Conservation (phyloP, 2,797 vertebrate genomes). For the Florisuga fusca region DNA sequence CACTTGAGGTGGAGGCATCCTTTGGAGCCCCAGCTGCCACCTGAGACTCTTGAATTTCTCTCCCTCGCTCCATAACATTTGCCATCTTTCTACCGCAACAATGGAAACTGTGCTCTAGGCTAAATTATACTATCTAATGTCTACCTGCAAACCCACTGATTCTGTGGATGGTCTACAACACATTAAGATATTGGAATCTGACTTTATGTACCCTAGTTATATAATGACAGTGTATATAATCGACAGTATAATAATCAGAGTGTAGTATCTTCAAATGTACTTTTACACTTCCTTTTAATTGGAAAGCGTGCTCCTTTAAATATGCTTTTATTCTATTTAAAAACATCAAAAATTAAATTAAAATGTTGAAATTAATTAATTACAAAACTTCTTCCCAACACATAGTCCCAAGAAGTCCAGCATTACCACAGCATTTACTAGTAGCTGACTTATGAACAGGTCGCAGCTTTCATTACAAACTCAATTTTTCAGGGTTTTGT, state of each 20-base stretch:
- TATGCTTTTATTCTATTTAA: not conserved
- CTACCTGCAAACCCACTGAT: not conserved
- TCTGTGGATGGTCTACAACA: not conserved
- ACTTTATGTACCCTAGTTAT: not conserved
- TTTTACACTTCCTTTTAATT: not conserved
- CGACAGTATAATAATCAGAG: not conserved
- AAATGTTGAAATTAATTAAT: too few species aligned
- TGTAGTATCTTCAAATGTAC: not conserved
- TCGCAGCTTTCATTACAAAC: not conserved
- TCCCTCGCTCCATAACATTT: not conserved
- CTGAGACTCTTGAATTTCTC: not conserved
- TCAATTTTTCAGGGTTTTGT: not conserved
- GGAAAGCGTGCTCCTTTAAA: not conserved
- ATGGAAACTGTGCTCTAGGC: not conserved
- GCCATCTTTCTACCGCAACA: not conserved
- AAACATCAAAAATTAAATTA: not conserved
- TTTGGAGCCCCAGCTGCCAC: not conserved
- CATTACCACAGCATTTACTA: not conserved
- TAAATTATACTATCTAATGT: not conserved
- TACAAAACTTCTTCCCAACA: not conserved
- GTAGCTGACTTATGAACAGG: not conserved
- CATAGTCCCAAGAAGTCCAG: not conserved
- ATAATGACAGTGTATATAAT: not conserved
- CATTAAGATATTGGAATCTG: not conserved
- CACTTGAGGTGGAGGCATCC: not conserved